Percentiles rank a stretch among this genome's conserved stretches.
These are phyloP conservation scores for Sycophila texana DNA, from an alignment of 2,888 invertebrate genomes.

Conservation along the genomic window DNA sequence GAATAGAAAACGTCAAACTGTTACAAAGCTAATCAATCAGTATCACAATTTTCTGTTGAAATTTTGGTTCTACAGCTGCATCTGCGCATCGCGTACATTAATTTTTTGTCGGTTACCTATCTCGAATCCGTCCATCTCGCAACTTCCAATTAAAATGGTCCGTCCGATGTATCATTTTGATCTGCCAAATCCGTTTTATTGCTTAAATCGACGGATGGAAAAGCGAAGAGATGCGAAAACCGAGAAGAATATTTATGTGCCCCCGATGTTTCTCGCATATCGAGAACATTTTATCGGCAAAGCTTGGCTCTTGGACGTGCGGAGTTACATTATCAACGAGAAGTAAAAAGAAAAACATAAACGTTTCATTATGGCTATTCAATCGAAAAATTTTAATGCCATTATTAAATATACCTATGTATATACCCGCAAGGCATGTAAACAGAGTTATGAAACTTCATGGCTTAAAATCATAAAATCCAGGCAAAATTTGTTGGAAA, in stretches of 20 bases:
- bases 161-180: not conserved
- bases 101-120: not conserved
- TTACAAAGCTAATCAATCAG: slow-evolving; percentile 46
- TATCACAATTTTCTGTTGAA: slow-evolving; percentile 7
- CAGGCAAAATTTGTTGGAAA: too few species aligned
- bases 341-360: too few species aligned
- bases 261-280: not conserved
- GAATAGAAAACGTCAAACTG: slow-evolving; percentile 48
- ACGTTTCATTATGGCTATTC: too few species aligned
- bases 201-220: not conserved
- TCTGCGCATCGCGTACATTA: slow-evolving; percentile 39
- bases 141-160: slow-evolving; percentile 1
- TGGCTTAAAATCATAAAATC: too few species aligned
- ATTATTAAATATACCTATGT: too few species aligned
- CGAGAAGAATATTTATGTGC: too few species aligned
- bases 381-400: too few species aligned
- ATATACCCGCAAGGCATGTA: too few species aligned
- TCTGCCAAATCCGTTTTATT: not conserved
- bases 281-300: not conserved
- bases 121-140: not conserved
- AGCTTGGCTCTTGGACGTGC: too few species aligned
- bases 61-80: slow-evolving; percentile 46
- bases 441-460: too few species aligned
- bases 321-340: too few species aligned
- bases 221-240: not conserved